Conservation (phyloP, 1,140 invertebrate genomes). For the Drosophila rhopaloa region DNA sequence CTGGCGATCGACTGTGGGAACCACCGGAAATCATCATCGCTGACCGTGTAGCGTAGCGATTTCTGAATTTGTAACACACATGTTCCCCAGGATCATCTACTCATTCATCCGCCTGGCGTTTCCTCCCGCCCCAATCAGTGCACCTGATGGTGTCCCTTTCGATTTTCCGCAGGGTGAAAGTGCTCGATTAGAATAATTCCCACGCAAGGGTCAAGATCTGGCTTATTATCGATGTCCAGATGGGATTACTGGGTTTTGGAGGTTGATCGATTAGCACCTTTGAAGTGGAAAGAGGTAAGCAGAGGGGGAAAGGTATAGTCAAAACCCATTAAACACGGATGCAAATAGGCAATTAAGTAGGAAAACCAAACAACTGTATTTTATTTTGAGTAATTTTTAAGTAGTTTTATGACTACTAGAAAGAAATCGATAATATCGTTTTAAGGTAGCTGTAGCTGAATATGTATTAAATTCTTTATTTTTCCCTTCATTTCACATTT, state of each 20-base stretch:
- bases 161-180: conserved; percentile 10
- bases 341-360: neutral
- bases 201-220: conserved; percentile 32
- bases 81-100: conserved; percentile 33
- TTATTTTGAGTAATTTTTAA: neutral
- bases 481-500: too few relatives aligned
- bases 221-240: neutral
- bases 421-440: too few relatives aligned
- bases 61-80: conserved; percentile 76
- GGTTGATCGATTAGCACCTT: conserved; percentile 27
- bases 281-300: neutral
- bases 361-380: neutral
- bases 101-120: conserved; percentile 33
- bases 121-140: conserved; percentile 47
- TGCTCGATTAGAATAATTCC: conserved; percentile 47
- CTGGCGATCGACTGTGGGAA: conserved; percentile 35
- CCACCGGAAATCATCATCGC: conserved; percentile 47
- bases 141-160: conserved; percentile 37
- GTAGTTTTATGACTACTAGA: too few relatives aligned
- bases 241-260: conserved; percentile 4
- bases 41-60: conserved; percentile 31
- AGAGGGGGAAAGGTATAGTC: too few relatives aligned
- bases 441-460: too few relatives aligned
- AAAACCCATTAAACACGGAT: neutral
- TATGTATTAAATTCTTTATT: too few relatives aligned